Evolutionary conservation across 2,797 vertebrate species (phyloP), one percentile per base, ranked within the genome.

Genomic region (Enteromius treurensis): DNA sequence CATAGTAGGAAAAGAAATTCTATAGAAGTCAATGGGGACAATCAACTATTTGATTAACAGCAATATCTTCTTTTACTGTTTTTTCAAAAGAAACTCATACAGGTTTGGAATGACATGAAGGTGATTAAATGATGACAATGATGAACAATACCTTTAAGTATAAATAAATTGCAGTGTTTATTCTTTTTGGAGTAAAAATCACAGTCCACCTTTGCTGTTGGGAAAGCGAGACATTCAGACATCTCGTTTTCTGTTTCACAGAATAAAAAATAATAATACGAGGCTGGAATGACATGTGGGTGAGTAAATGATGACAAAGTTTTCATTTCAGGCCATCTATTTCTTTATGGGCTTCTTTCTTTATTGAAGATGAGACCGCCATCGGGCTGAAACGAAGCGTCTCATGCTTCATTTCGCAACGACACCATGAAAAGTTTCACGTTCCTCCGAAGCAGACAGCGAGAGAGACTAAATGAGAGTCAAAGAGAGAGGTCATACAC

Each of bases 401-500:
- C 67, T 81, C 76, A 21, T 53, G 77, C 79, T 84, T 86, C 60
- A 84, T 87, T 86, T 86, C 71, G 78, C 73, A 84, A 77, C 64
- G 21, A 15, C 32, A 42, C 23, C 42, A 42, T 19, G 10, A 71
- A 77, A 55, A 53, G 79, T 62, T 55, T 77, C 17, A 62, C 40
- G 4, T 47, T 29, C 15, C 58, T 64, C 55, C 29, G 37, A 32
- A 76, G 1, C 64, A 40, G 71, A 69, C 62, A 75, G 81, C 1
- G 7, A 8, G 64, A 60, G 55, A 74, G 75, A 81, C 58, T 71
- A 69, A 83, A 83, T 70, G 45, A 86, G 60, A 75, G 34, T 78
- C 82, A 86, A 77, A 91, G 89, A 84, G 89, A 88, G 81, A 85
- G 79, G 62, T 71, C 29, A 3, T 77, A 32, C 77, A 76, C 71